These are phyloP conservation scores for Nowickia ferox DNA, from an alignment of 2,888 invertebrate species.

Conservation along the genomic window DNA sequence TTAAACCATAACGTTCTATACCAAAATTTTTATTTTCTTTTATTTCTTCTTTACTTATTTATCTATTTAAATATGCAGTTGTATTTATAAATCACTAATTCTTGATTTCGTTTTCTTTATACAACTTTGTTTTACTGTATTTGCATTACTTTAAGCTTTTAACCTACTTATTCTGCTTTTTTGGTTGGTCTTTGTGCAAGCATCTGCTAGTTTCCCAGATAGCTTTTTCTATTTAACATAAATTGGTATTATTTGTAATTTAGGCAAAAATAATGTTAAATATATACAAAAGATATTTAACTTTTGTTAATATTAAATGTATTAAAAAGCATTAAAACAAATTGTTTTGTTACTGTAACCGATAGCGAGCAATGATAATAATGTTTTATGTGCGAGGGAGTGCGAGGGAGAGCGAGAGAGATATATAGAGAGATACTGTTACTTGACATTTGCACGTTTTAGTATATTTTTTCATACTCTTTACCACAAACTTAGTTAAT, in stretches of 20 bases:
- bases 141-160: constrained; percentile 2
- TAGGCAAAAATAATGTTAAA: constrained; percentile 23
- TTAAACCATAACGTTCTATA: no score
- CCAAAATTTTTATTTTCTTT: no score
- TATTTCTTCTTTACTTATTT: not conserved
- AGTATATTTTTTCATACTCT: constrained; percentile 2
- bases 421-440: not conserved
- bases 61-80: not conserved
- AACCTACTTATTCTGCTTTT: not conserved
- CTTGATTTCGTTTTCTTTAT: not conserved
- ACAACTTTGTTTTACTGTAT: not conserved
- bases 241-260: constrained; percentile 59
- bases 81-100: constrained; percentile 5
- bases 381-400: not conserved
- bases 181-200: not conserved
- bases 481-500: constrained; percentile 1
- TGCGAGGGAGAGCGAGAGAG: not conserved
- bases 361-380: not conserved
- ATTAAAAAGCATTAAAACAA: constrained; percentile 21
- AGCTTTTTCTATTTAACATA: not conserved
- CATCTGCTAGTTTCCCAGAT: constrained; percentile 10
- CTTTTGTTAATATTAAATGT: not conserved
- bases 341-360: constrained; percentile 2
- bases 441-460: constrained; percentile 11
- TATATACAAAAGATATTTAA: constrained; percentile 8